A percentile compares a stretch with the other conserved stretches of the same genome.
Evolutionary conservation across 2,797 vertebrate genomes (phyloP).

Genomic region (Kryptolebias ocellatus): DNA sequence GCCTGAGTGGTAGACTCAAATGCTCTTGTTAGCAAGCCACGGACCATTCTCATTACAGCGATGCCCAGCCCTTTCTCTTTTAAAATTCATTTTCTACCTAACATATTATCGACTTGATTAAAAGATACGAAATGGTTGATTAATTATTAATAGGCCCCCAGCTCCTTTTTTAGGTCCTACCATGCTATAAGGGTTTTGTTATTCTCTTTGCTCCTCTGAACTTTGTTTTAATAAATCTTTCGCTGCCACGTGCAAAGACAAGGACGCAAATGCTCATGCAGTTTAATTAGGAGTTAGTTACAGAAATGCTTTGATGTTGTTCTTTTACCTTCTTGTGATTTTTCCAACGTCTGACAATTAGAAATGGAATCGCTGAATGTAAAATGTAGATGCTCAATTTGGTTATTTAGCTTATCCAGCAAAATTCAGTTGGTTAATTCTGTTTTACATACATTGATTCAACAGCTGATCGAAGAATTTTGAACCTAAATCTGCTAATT

Average conservation of each 20-base stretch:
- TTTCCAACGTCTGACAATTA: conserved; percentile 21
- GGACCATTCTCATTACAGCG: conserved; percentile 56
- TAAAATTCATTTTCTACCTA: conserved; percentile 62
- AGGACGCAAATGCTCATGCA: conserved; percentile 24
- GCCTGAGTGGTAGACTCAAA: conserved; percentile 35
- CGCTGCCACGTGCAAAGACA: conserved; percentile 38
- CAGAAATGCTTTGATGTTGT: conserved; percentile 45
- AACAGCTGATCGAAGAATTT: neutral
- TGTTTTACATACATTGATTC: neutral
- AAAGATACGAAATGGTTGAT: conserved; percentile 73
- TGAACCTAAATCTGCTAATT: conserved; percentile 14
- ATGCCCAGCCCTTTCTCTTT: conserved; percentile 25
- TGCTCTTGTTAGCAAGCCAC: conserved; percentile 46
- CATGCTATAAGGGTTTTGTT: conserved; percentile 33
- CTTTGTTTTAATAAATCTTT: conserved; percentile 47
- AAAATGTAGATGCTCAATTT: conserved; percentile 35
- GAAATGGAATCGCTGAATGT: conserved; percentile 17
- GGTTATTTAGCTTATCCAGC: conserved; percentile 37
- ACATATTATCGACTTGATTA: conserved; percentile 75
- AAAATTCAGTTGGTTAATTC: conserved; percentile 25
- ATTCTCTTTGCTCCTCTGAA: conserved; percentile 35
- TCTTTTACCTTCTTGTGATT: conserved; percentile 33
- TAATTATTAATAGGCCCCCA: conserved; percentile 69
- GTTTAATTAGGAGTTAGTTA: conserved; percentile 67
- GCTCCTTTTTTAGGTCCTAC: conserved; percentile 51